These are phyloP conservation scores for Chloroclystis v-ata DNA, from an alignment of 2,888 invertebrate genomes.

Conservation along the genomic window DNA sequence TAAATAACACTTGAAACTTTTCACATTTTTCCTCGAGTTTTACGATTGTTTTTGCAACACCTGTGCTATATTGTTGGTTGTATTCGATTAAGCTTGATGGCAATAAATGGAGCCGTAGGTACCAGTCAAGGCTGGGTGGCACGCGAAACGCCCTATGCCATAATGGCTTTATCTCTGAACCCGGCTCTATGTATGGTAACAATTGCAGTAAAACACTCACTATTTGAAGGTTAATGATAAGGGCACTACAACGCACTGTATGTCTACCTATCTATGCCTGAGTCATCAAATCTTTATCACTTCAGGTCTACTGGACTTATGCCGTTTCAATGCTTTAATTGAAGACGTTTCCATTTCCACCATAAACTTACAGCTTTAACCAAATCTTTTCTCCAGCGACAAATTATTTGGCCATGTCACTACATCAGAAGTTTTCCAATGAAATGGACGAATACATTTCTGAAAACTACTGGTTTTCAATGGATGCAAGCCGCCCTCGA, in stretches of 20 bases:
- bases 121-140: slow-evolving; percentile 51
- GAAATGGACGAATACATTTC: too few relatives aligned
- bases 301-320: too few relatives aligned
- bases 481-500: too few relatives aligned
- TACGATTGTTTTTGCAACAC: slow-evolving; percentile 36
- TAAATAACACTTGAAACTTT: slow-evolving; percentile 24
- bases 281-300: too few relatives aligned
- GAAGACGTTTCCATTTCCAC: too few relatives aligned
- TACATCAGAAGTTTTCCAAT: too few relatives aligned
- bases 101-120: slow-evolving; percentile 49
- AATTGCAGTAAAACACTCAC: slow-evolving; percentile 14
- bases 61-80: slow-evolving; percentile 44
- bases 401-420: too few relatives aligned
- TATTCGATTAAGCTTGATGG: slow-evolving; percentile 64
- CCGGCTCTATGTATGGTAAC: slow-evolving; percentile 8
- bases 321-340: too few relatives aligned
- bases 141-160: slow-evolving; percentile 52
- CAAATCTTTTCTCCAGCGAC: too few relatives aligned
- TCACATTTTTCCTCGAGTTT: slow-evolving; percentile 33
- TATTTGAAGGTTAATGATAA: slow-evolving; percentile 19
- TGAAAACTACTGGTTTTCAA: too few relatives aligned
- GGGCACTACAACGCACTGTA: not conserved
- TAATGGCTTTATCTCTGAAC: slow-evolving; percentile 51
- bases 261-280: not conserved
- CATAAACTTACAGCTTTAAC: too few relatives aligned